phyloP scores from a whole-genome alignment of 2,888 invertebrate genomes.

The Oxytorus armatus region DNA sequence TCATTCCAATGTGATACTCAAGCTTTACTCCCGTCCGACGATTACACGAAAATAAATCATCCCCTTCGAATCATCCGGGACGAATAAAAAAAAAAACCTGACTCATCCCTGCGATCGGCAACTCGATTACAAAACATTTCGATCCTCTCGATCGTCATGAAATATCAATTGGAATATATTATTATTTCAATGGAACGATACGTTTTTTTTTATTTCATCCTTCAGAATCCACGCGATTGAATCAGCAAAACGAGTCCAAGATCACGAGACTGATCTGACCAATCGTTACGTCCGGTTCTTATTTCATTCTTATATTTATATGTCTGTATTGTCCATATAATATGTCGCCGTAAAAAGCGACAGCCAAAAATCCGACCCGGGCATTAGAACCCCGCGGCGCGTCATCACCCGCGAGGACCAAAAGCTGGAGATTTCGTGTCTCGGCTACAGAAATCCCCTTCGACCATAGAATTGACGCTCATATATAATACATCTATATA shows the following conservation, averaged over 20 bases:
- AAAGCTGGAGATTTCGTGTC: conserved; percentile 66
- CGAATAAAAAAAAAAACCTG: not conserved
- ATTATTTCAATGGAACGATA: conserved; percentile 9
- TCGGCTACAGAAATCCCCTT: conserved; percentile 57
- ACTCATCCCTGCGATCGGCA: conserved; percentile 1
- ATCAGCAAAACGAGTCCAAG: conserved; percentile 39
- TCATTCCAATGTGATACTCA: no score
- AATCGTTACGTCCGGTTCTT: conserved; percentile 8
- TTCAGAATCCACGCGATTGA: conserved; percentile 35
- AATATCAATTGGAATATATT: conserved; percentile 43
- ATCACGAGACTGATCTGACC: conserved; percentile 32
- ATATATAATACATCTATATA: not conserved
- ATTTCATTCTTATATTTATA: conserved; percentile 14
- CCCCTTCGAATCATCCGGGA: not conserved
- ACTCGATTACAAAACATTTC: not conserved
- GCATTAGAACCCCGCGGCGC: conserved; percentile 70
- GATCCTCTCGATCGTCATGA: conserved; percentile 13
- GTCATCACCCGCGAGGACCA: conserved; percentile 62
- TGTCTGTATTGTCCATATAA: not conserved
- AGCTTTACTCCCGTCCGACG: no score
- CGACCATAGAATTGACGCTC: conserved; percentile 31
- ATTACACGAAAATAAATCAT: not conserved
- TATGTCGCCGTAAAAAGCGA: conserved; percentile 8
- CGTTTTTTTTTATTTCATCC: conserved; percentile 5
- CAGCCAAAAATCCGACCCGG: conserved; percentile 49